Conservation (phyloP, 2,113 vertebrate genomes). For the Condylura cristata region DNA sequence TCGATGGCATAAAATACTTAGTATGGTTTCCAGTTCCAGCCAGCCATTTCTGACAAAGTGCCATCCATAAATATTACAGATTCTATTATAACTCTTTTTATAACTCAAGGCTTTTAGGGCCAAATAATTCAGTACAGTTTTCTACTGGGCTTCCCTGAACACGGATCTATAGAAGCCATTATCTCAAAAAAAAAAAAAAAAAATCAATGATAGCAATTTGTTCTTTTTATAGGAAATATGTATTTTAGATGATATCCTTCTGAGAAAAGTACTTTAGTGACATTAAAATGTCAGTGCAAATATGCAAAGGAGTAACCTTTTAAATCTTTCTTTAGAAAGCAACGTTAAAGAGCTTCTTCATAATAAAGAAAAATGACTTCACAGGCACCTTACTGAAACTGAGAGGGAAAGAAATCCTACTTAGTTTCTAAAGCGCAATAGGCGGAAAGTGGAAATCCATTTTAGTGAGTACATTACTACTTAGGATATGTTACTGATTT, state of each 20-base stretch:
- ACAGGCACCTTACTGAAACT: neutral
- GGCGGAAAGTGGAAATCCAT: neutral
- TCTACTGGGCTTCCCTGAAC: slow-evolving; percentile 23
- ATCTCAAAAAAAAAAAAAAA: slow-evolving; percentile 47
- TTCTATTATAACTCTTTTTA: slow-evolving; percentile 61
- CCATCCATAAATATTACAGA: slow-evolving; percentile 43
- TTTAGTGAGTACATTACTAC: neutral
- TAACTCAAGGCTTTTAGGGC: slow-evolving; percentile 64
- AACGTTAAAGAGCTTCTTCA: neutral
- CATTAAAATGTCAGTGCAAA: slow-evolving; percentile 39
- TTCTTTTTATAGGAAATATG: slow-evolving; percentile 60
- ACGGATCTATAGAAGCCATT: slow-evolving; percentile 62
- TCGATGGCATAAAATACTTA: slow-evolving; percentile 10
- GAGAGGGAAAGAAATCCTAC: neutral
- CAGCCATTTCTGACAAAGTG: slow-evolving; percentile 18
- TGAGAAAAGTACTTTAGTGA: slow-evolving; percentile 46
- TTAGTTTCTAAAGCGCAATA: neutral
- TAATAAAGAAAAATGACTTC: neutral
- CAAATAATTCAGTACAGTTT: slow-evolving; percentile 39
- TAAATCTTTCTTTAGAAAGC: slow-evolving; percentile 15
- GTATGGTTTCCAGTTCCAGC: slow-evolving; percentile 30
- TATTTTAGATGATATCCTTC: slow-evolving; percentile 44
- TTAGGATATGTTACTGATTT: neutral
- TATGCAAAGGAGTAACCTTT: neutral
- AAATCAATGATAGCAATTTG: slow-evolving; percentile 66